These are phyloP conservation scores for Spea multiplicata DNA, from an alignment of 2,113 vertebrate species.

Conservation along the genomic window DNA sequence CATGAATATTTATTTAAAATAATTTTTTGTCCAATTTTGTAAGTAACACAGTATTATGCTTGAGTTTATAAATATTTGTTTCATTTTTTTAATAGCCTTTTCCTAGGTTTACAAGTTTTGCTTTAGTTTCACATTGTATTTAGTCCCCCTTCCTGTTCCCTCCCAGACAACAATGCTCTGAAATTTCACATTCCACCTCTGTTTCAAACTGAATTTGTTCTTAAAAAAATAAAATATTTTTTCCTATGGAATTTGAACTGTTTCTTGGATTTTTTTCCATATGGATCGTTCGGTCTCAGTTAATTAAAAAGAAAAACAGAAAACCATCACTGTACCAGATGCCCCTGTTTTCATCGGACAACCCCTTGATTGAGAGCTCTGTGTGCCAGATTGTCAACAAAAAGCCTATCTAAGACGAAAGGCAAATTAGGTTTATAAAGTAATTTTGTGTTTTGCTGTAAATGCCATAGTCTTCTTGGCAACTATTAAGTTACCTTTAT, in stretches of 20 bases:
- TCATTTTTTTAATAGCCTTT: constrained; percentile 69
- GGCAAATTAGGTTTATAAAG: too few species aligned
- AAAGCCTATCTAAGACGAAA: too few species aligned
- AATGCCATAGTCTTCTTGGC: too few species aligned
- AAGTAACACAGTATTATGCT: constrained; percentile 98
- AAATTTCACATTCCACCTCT: constrained; percentile 95
- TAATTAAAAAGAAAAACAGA: too few species aligned
- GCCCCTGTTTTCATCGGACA: too few species aligned
- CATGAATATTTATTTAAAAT: constrained; percentile 99
- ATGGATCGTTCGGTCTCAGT: too few species aligned
- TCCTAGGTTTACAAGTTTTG: constrained; percentile 75
- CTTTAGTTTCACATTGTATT: constrained; percentile 80
- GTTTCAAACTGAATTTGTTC: constrained; percentile 99
- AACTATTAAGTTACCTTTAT: too few species aligned
- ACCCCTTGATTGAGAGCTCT: too few species aligned
- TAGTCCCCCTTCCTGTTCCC: constrained; percentile 57
- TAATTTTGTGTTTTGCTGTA: too few species aligned
- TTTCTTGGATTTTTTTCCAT: constrained; percentile 57
- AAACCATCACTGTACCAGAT: too few species aligned
- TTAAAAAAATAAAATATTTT: constrained; percentile 99
- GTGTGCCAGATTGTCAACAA: too few species aligned
- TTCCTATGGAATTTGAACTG: constrained; percentile 91
- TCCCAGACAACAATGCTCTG: constrained; percentile 75
- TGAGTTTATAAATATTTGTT: constrained; percentile 85
- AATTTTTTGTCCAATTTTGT: constrained; percentile 90